Evolutionary conservation across 2,888 invertebrate genomes (phyloP).

Genomic region (Tromatobia lineatoria): DNA sequence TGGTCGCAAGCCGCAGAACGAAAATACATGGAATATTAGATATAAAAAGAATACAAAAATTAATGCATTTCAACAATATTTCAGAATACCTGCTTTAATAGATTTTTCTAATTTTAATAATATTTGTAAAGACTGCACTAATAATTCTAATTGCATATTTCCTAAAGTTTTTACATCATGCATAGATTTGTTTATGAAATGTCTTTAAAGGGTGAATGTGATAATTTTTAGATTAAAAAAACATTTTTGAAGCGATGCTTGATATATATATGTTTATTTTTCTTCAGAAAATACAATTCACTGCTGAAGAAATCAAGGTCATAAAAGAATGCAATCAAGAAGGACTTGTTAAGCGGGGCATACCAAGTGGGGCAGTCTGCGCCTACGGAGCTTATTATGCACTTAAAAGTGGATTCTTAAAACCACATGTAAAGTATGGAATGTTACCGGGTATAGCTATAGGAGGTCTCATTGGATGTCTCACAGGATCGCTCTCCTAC

Average conservation of each 20-base stretch:
- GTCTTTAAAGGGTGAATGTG: too few relatives aligned
- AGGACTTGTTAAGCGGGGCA: slow-evolving; percentile 20
- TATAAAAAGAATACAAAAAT: too few relatives aligned
- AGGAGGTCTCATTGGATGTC: not conserved
- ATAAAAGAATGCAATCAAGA: slow-evolving; percentile 40
- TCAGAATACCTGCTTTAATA: too few relatives aligned
- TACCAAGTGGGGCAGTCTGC: not conserved
- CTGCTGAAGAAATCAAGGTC: slow-evolving; percentile 37
- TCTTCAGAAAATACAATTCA: slow-evolving; percentile 13
- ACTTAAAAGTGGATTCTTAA: slow-evolving; percentile 10
- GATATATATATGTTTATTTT: not conserved
- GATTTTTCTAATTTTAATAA: too few relatives aligned
- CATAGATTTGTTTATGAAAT: too few relatives aligned
- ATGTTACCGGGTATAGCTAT: not conserved
- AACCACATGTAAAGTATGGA: slow-evolving; percentile 15
- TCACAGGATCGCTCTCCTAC: slow-evolving; percentile 30
- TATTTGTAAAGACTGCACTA: too few relatives aligned
- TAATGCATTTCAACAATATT: too few relatives aligned
- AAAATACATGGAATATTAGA: too few relatives aligned
- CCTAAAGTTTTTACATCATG: too few relatives aligned
- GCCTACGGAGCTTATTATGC: not conserved
- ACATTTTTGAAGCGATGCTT: not conserved
- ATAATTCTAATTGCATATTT: too few relatives aligned
- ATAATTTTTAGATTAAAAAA: too few relatives aligned
- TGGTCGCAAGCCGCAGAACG: too few relatives aligned